A percentile compares a stretch with the other conserved stretches of the same genome.
Conservation (phyloP, 2,888 invertebrate genomes). For the Deladenus siricidicola region DNA sequence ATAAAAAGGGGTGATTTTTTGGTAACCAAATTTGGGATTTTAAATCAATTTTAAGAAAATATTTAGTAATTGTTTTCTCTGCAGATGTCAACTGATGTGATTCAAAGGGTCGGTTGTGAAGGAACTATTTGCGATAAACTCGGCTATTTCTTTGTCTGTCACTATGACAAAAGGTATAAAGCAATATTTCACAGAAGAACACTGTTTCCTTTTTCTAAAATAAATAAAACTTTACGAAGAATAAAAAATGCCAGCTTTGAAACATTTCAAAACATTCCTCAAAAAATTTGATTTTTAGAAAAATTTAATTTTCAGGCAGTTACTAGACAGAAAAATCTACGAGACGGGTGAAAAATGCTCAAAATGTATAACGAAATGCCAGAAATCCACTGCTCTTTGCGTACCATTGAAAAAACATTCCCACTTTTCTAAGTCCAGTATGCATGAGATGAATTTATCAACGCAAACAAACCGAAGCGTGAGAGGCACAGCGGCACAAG, state of each 20-base stretch:
- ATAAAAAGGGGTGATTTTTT: too few species aligned
- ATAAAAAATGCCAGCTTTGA: too few species aligned
- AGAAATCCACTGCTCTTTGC: background rate
- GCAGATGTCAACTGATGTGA: constrained; percentile 7
- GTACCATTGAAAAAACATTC: too few species aligned
- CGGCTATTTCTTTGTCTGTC: constrained; percentile 3
- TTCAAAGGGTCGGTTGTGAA: background rate
- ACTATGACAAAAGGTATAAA: background rate
- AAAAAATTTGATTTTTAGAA: too few species aligned
- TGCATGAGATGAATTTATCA: too few species aligned
- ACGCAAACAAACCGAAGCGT: too few species aligned
- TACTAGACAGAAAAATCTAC: constrained; percentile 1
- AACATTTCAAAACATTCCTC: too few species aligned
- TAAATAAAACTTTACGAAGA: too few species aligned
- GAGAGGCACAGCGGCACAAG: too few species aligned
- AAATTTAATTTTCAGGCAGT: background rate
- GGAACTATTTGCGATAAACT: background rate
- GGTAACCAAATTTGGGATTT: background rate
- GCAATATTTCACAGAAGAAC: background rate
- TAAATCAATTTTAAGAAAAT: background rate
- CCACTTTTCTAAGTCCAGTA: too few species aligned
- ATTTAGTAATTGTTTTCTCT: background rate
- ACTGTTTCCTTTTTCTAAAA: too few species aligned
- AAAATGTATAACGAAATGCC: background rate
- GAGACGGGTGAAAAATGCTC: constrained; percentile 2